Conservation (phyloP, 2,113 vertebrate species). For the Triplophysa rosa region DNA sequence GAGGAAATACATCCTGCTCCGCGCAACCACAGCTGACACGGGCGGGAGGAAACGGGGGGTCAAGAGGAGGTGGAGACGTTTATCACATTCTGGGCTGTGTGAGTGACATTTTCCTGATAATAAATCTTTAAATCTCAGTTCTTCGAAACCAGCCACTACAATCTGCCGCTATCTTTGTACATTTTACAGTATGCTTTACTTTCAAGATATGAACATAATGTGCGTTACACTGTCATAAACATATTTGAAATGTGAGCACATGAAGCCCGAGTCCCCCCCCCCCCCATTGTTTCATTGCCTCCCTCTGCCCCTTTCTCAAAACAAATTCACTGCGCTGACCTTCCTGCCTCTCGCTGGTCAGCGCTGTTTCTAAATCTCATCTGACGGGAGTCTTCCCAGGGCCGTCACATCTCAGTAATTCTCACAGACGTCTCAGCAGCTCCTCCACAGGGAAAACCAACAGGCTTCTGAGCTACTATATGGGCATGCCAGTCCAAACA, state of each 20-base stretch:
- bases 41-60: neutral
- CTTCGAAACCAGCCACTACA: neutral
- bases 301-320: slow-evolving; percentile 5
- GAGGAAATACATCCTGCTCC: slow-evolving; percentile 15
- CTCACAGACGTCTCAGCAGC: slow-evolving; percentile 47
- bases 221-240: neutral
- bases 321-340: slow-evolving; percentile 35
- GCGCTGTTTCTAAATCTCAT: slow-evolving; percentile 29
- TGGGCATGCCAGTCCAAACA: slow-evolving; percentile 45
- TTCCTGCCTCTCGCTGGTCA: slow-evolving; percentile 30
- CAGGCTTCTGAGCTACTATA: slow-evolving; percentile 37
- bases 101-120: neutral
- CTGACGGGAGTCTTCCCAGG: slow-evolving; percentile 41
- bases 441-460: slow-evolving; percentile 32
- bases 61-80: neutral
- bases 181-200: no score
- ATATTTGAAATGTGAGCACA: neutral
- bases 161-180: neutral
- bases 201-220: no score
- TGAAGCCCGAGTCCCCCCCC: neutral
- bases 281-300: neutral
- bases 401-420: slow-evolving; percentile 46
- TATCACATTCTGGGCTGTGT: neutral
- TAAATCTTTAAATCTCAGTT: neutral
- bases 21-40: neutral